A percentile compares a stretch with the other conserved stretches of the same genome.
Conservation (phyloP, 2,888 invertebrate species). For the Dendrolimus houi region DNA sequence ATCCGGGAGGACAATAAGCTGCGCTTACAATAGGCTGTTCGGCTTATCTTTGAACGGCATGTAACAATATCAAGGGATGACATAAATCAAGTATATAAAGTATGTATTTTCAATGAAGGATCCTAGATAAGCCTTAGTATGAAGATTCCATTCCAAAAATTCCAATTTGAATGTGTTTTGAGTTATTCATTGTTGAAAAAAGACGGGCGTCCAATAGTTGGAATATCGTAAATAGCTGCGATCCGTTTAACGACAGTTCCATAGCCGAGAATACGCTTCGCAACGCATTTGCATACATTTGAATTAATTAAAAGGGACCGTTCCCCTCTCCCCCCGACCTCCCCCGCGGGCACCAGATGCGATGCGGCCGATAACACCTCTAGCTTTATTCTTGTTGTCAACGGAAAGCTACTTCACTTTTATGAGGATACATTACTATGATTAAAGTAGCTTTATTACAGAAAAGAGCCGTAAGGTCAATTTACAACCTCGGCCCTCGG, state of each 20-base stretch:
- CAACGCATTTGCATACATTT: slow-evolving; percentile 11
- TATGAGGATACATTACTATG: too few relatives aligned
- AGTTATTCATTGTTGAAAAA: not conserved
- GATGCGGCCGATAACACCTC: not conserved
- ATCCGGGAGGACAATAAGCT: too few relatives aligned
- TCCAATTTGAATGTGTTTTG: not conserved
- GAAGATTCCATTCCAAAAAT: not conserved
- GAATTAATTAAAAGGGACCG: slow-evolving; percentile 12
- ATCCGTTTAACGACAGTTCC: slow-evolving; percentile 10
- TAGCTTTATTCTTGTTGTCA: not conserved
- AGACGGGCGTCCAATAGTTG: not conserved
- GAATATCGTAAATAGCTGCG: slow-evolving; percentile 12
- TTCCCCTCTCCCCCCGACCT: not conserved
- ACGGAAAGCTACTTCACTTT: too few relatives aligned
- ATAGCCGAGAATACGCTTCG: slow-evolving; percentile 11
- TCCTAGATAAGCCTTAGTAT: too few relatives aligned
- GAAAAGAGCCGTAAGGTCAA: too few relatives aligned
- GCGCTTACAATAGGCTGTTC: too few relatives aligned
- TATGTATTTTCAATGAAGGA: too few relatives aligned
- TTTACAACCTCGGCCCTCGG: too few relatives aligned
- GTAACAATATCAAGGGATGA: too few relatives aligned
- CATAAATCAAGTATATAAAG: too few relatives aligned
- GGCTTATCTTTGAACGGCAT: too few relatives aligned
- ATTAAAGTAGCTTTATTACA: too few relatives aligned
- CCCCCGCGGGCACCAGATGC: not conserved